Evolutionary conservation across 2,113 vertebrate genomes (phyloP), one percentile per base, ranked within the genome.

Genomic region (Pteruthius melanotis): DNA sequence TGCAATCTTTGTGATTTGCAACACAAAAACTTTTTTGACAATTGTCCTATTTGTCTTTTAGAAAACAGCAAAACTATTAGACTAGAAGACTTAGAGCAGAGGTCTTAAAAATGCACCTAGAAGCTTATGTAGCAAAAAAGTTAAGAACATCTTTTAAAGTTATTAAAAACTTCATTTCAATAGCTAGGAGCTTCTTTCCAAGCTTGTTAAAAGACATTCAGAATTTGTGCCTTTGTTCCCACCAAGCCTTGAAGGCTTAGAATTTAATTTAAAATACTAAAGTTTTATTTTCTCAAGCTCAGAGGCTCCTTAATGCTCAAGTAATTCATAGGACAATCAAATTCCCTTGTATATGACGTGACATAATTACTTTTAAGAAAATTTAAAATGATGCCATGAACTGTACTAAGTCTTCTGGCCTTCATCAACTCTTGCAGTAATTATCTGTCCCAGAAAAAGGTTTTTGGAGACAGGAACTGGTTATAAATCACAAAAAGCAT

Each of bases 321-420:
- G 64, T 81, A 91, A 86, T 83, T 92, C 50, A 56, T 31, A 88
- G 26, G 52, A 91, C 40, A 83, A 83, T 69, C 59, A 60, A 88
- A 93, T 70, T 78, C 3, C 59, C 33, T 75, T 71, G 33, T 81
- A 95, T 80, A 59, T 83, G n/a, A 88, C 0, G 2, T 88, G 82
- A 52, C 40, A 93, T 74, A 88, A 90, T 83, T 94, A 80, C 68
- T 80, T 93, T 83, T 52, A 92, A 88, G 75, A 80, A 93, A 85
- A 93, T 92, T 59, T 90, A 56, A 93, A 85, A 68, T 56, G 7
- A 31, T 86, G 31, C 39, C 56, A 44, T 56, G 79, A 92, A 91
- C 52, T 37, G 44, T 69, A 50, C 24, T 54, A 85, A 76, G 56
- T 80, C 56, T 94, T 87, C 47, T 68, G 52, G 85, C 56, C 54